These are phyloP conservation scores for Helicoverpa zea DNA, from an alignment of 1,140 invertebrate genomes.

Conservation along the genomic window DNA sequence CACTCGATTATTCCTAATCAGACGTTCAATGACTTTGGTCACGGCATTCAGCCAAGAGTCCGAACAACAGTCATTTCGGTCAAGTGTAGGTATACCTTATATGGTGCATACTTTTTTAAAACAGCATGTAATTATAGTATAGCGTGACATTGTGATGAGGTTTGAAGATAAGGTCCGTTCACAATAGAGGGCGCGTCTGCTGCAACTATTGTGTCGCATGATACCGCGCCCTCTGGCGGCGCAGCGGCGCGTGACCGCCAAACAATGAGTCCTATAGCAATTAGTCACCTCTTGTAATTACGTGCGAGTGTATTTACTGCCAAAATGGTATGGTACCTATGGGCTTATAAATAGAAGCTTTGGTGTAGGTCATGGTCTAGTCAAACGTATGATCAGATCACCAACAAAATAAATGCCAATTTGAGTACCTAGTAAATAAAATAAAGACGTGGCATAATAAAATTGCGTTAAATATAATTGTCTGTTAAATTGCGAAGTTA, in stretches of 20 bases:
- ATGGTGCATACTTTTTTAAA: conserved; percentile 14
- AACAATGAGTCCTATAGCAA: conserved; percentile 55
- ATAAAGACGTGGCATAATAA: not conserved
- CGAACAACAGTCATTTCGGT: conserved; percentile 25
- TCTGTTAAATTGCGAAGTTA: conserved; percentile 47
- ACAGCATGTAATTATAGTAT: conserved; percentile 39
- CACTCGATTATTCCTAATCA: conserved; percentile 13
- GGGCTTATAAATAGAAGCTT: conserved; percentile 1
- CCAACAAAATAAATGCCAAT: not conserved
- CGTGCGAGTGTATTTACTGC: conserved; percentile 23
- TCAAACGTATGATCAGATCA: not conserved
- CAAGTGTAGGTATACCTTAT: conserved; percentile 22
- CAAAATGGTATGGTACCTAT: conserved; percentile 1
- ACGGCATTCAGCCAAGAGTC: conserved; percentile 32
- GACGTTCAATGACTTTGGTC: conserved; percentile 40
- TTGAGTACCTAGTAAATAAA: not conserved
- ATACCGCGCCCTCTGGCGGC: conserved; percentile 63
- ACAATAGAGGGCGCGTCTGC: conserved; percentile 69
- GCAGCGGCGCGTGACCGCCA: conserved; percentile 57
- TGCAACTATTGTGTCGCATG: conserved; percentile 56
- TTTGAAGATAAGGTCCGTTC: conserved; percentile 53
- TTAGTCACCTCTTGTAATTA: conserved; percentile 55
- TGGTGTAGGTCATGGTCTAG: conserved; percentile 17
- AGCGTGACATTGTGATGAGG: conserved; percentile 47
- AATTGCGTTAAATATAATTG: conserved; percentile 40